These are phyloP conservation scores for Astyanax mexicanus DNA, from an alignment of 2,797 vertebrate genomes.

Conservation along the genomic window DNA sequence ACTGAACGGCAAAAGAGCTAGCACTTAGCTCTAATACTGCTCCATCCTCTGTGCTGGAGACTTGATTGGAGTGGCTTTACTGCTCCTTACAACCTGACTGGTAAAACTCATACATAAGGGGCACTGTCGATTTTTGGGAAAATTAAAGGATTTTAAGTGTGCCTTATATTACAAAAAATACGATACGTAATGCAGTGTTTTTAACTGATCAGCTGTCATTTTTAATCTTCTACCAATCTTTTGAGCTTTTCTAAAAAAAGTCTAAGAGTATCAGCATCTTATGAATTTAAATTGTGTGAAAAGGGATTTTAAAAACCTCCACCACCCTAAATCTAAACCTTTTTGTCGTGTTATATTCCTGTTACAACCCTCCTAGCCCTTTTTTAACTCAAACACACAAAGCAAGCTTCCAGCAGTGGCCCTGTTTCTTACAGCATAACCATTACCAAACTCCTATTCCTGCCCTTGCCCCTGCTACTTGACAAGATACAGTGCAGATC, in stretches of 20 bases:
- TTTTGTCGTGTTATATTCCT: constrained; percentile 6
- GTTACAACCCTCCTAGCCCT: constrained; percentile 1
- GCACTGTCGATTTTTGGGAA: no score
- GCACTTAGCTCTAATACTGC: no score
- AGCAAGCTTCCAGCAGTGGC: constrained; percentile 11
- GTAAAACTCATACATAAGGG: no score
- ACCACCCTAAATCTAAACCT: background rate
- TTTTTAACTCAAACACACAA: constrained; percentile 15
- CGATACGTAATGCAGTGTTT: background rate
- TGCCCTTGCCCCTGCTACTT: constrained; percentile 31
- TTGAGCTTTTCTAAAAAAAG: background rate
- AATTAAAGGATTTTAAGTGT: no score
- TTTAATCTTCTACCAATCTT: background rate
- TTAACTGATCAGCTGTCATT: background rate
- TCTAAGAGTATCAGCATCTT: background rate
- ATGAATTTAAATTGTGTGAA: constrained; percentile 12
- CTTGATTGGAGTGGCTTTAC: no score
- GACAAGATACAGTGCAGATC: constrained; percentile 7
- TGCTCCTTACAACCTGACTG: no score
- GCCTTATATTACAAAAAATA: no score
- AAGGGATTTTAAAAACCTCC: background rate
- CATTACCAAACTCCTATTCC: constrained; percentile 16
- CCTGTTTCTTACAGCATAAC: constrained; percentile 29
- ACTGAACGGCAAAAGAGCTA: no score
- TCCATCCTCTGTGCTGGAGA: no score